These are phyloP conservation scores for Laothoe populi DNA, from an alignment of 2,888 invertebrate species.

Conservation along the genomic window DNA sequence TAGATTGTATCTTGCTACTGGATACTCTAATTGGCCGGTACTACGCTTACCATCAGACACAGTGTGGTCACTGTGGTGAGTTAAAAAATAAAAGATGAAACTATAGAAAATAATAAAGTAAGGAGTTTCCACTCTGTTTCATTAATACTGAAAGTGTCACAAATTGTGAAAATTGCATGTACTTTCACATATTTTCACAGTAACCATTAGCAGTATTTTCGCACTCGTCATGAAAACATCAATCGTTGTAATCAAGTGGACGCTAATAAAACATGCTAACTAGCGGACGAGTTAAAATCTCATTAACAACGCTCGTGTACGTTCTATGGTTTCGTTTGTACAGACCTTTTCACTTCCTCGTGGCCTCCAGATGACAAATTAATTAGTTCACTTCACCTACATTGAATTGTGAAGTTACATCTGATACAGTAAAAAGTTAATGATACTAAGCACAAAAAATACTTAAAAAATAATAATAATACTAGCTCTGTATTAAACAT, in stretches of 20 bases:
- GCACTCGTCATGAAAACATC: constrained; percentile 31
- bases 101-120: too few species aligned
- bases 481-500: background rate
- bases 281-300: constrained; percentile 42
- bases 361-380: constrained; percentile 27
- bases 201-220: constrained; percentile 16
- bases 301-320: constrained; percentile 34
- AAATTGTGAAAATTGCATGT: background rate
- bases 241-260: constrained; percentile 35
- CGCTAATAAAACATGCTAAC: constrained; percentile 37
- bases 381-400: constrained; percentile 11
- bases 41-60: too few species aligned
- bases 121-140: background rate
- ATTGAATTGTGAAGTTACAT: background rate
- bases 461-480: background rate
- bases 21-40: too few species aligned
- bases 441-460: too few species aligned
- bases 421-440: too few species aligned
- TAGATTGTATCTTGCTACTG: too few species aligned
- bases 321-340: constrained; percentile 38
- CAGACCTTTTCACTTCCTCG: constrained; percentile 33
- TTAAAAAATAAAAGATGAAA: too few species aligned
- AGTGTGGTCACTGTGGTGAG: too few species aligned
- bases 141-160: background rate
- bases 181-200: constrained; percentile 12